These are phyloP conservation scores for Galaxias olidus DNA, from an alignment of 2,797 vertebrate species.

Conservation along the genomic window DNA sequence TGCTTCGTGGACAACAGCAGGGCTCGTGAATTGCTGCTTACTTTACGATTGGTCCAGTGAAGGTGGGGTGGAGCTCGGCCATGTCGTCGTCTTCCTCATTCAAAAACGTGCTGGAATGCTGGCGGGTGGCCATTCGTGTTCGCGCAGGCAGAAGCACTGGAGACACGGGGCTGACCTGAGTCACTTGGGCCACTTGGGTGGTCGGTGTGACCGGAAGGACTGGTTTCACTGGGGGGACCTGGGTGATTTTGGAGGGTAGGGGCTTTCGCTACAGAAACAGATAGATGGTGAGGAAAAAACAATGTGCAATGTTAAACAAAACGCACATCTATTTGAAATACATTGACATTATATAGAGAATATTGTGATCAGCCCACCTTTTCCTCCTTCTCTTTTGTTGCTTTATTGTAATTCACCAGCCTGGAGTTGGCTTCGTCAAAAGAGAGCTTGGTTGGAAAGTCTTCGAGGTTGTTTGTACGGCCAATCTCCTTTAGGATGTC, in stretches of 20 bases:
- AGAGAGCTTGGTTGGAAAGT: slow-evolving; percentile 86
- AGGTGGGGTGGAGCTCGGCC: slow-evolving; percentile 88
- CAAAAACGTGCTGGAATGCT: slow-evolving; percentile 54
- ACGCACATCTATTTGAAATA: neutral
- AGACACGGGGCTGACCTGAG: slow-evolving; percentile 56
- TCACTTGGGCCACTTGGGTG: slow-evolving; percentile 5
- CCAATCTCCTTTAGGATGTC: slow-evolving; percentile 89
- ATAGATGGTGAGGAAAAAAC: neutral
- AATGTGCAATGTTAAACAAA: neutral
- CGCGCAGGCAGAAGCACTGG: slow-evolving; percentile 56
- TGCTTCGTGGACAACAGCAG: neutral
- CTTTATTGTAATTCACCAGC: slow-evolving; percentile 92
- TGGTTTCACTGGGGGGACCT: neutral
- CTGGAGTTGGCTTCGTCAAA: slow-evolving; percentile 94
- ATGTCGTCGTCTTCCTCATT: slow-evolving; percentile 89
- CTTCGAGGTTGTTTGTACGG: slow-evolving; percentile 78
- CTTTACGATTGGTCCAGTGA: slow-evolving; percentile 94
- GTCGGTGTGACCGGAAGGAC: neutral
- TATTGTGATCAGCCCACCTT: slow-evolving; percentile 44
- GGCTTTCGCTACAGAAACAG: slow-evolving; percentile 35
- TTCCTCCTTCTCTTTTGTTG: slow-evolving; percentile 74
- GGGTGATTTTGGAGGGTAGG: slow-evolving; percentile 4
- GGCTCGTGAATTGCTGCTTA: slow-evolving; percentile 60
- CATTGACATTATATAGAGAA: too few relatives aligned
- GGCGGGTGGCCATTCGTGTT: slow-evolving; percentile 75